These are phyloP conservation scores for Pogonomyrmex barbatus DNA, from an alignment of 1,140 invertebrate species.

Conservation along the genomic window DNA sequence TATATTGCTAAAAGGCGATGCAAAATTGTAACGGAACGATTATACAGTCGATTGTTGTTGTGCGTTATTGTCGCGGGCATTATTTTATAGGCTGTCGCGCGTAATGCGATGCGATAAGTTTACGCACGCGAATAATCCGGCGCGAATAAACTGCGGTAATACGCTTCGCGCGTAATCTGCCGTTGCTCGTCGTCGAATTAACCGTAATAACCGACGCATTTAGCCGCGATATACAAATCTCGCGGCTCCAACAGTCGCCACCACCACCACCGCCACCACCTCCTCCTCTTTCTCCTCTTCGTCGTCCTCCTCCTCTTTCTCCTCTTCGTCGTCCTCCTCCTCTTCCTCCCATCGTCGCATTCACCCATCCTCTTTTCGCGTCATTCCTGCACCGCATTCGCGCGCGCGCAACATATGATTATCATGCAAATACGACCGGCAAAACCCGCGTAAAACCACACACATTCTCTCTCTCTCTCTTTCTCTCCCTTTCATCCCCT, in stretches of 20 bases:
- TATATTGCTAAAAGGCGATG: not conserved
- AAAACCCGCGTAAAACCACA: slow-evolving; percentile 73
- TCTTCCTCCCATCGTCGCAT: slow-evolving; percentile 35
- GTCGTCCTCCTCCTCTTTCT: slow-evolving; percentile 24
- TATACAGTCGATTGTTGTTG: not conserved
- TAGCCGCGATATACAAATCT: slow-evolving; percentile 81
- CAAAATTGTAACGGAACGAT: not conserved
- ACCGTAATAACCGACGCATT: slow-evolving; percentile 82
- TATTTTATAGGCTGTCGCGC: slow-evolving; percentile 44
- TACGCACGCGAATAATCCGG: slow-evolving; percentile 42
- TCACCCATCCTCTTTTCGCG: not conserved
- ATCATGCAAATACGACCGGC: slow-evolving; percentile 81
- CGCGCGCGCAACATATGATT: slow-evolving; percentile 82
- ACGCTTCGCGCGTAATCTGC: slow-evolving; percentile 44
- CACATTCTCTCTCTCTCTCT: not conserved
- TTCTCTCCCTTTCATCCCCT: not conserved
- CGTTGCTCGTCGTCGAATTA: slow-evolving; percentile 76
- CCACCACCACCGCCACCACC: slow-evolving; percentile 29
- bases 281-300: not conserved
- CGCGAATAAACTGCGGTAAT: slow-evolving; percentile 48
- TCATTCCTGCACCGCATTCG: slow-evolving; percentile 71
- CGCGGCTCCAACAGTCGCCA: slow-evolving; percentile 60
- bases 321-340: slow-evolving; percentile 3
- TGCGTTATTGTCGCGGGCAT: not conserved
- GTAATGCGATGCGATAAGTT: slow-evolving; percentile 38